A percentile compares a stretch with the other conserved stretches of the same genome.
phyloP scores from a whole-genome alignment of 2,797 vertebrate genomes.

The Pseudochromis fuscus region DNA sequence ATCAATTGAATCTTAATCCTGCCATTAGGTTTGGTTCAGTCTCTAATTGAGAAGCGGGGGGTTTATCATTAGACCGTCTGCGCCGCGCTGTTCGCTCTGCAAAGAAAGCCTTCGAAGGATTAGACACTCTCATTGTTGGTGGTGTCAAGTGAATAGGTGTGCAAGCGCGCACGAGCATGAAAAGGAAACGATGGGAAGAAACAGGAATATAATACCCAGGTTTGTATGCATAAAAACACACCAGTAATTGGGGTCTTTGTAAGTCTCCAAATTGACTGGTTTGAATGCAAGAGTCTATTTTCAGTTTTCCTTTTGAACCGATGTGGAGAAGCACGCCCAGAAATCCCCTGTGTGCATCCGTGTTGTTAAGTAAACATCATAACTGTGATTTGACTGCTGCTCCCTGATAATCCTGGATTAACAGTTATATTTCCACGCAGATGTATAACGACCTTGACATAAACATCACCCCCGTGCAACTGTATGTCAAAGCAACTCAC shows the following conservation, averaged over 20 bases:
- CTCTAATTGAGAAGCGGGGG: constrained; percentile 62
- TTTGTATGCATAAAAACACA: neutral
- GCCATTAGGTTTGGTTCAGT: constrained; percentile 48
- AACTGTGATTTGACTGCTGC: constrained; percentile 19
- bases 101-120: constrained; percentile 40
- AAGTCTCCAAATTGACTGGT: neutral
- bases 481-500: neutral
- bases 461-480: constrained; percentile 11
- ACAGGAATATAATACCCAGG: neutral
- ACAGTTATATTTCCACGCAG: constrained; percentile 11
- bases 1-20: constrained; percentile 70
- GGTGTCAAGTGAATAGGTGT: constrained; percentile 19
- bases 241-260: neutral
- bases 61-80: constrained; percentile 47
- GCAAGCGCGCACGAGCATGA: neutral
- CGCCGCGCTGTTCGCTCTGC: constrained; percentile 30
- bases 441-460: constrained; percentile 29
- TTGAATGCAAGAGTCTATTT: constrained; percentile 1
- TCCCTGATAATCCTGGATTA: constrained; percentile 50
- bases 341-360: no score
- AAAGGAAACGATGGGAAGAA: constrained; percentile 4
- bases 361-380: no score
- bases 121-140: constrained; percentile 27
- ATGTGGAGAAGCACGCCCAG: constrained; percentile 9
- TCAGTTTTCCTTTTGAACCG: constrained; percentile 20